phyloP scores from a whole-genome alignment of 2,797 vertebrate species.

The Tokudaia muenninki region DNA sequence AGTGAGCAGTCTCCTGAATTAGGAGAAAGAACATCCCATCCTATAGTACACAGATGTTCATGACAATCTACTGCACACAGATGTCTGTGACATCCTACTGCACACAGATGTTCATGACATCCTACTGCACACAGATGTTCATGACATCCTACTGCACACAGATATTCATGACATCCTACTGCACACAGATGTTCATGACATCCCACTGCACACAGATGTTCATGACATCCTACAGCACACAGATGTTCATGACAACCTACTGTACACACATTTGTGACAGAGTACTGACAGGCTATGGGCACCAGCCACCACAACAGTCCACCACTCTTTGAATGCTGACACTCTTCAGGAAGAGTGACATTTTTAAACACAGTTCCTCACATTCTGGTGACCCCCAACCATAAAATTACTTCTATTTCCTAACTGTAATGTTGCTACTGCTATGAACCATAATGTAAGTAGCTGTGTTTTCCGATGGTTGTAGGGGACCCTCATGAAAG shows the following conservation, averaged over 20 bases:
- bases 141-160: background rate
- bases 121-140: background rate
- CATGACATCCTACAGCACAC: background rate
- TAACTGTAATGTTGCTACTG: background rate
- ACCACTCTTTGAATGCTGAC: background rate
- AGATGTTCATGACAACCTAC: background rate
- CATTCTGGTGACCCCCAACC: background rate
- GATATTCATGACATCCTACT: background rate
- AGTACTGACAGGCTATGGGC: too few relatives aligned
- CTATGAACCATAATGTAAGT: background rate
- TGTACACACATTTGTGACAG: background rate
- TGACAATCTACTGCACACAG: background rate
- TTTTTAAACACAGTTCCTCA: background rate
- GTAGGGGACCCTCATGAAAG: background rate
- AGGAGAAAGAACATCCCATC: background rate
- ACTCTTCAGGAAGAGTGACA: background rate
- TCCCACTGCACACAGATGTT: fast-evolving
- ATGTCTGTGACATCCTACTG: fast-evolving
- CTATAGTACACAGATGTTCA: too few relatives aligned
- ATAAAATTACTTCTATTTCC: background rate
- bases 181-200: background rate
- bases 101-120: too few relatives aligned
- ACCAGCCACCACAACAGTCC: background rate
- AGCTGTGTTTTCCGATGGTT: background rate
- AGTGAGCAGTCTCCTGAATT: background rate